These are phyloP conservation scores for Ecliptopera silaceata DNA, from an alignment of 2,888 invertebrate species.

Conservation along the genomic window DNA sequence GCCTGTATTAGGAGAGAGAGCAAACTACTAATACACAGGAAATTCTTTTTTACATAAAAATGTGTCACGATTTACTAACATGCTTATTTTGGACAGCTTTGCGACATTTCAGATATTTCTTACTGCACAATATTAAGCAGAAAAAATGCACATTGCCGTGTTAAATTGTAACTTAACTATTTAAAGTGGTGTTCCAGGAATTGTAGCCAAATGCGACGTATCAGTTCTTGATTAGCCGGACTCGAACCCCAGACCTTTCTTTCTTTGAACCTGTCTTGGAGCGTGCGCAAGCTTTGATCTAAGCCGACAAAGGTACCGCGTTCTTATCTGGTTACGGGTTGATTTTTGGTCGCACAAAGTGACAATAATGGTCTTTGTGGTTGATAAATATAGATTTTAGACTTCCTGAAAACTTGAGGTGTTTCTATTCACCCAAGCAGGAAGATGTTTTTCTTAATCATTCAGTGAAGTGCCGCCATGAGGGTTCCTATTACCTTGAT, in stretches of 20 bases:
- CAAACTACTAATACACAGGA: conserved; percentile 30
- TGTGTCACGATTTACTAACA: conserved; percentile 16
- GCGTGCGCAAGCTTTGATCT: conserved; percentile 68
- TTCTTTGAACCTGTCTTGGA: conserved; percentile 65
- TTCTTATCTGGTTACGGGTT: conserved; percentile 71
- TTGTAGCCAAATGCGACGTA: conserved; percentile 50
- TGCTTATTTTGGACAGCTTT: conserved; percentile 29
- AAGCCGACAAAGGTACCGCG: conserved; percentile 75
- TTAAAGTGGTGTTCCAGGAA: conserved; percentile 55
- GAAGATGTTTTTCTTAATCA: not conserved
- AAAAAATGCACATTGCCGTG: conserved; percentile 18
- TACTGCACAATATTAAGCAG: conserved; percentile 11
- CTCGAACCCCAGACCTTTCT: conserved; percentile 66
- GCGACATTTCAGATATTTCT: conserved; percentile 28
- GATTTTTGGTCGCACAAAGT: conserved; percentile 73
- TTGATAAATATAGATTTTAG: conserved; percentile 68
- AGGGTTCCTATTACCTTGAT: not conserved
- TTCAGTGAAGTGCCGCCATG: not conserved
- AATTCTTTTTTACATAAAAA: conserved; percentile 30
- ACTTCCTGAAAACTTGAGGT: conserved; percentile 47
- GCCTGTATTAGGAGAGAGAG: conserved; percentile 32
- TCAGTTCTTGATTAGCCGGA: conserved; percentile 68
- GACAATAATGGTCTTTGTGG: conserved; percentile 77
- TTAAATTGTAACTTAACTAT: conserved; percentile 23
- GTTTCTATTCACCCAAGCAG: conserved; percentile 1